Evolutionary conservation across 1,140 invertebrate species (phyloP), one percentile per base, ranked within the genome.

Genomic region (Pogonomyrmex barbatus): DNA sequence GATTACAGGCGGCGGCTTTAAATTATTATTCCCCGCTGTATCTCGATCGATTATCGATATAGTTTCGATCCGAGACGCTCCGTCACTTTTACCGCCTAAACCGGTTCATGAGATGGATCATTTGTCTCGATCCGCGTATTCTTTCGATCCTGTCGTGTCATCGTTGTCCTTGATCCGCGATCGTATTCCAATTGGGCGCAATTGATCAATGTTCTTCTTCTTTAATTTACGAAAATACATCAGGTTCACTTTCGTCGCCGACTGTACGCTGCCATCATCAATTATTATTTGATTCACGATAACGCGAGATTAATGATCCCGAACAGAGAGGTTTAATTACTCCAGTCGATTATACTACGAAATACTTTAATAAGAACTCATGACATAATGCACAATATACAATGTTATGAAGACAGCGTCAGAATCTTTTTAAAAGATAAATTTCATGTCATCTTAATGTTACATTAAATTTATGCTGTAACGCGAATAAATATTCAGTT

Each of bases 91-190:
- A 89, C 87, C 73, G 87, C 65, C 76, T 39, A 63, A 92, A 93
- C 93, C 92, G 92, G 93, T 93, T 93, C 87, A 76, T 36, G n/a
- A 39, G 73, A 79, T 47, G 52, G 88, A 92, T 93, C 90, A 89
- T 93, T 92, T 91, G 93, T 91, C 89, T 87, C 83, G 89, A 90
- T 91, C 89, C 87, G 81, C 68, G 88, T 88, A 84, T 86, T 87
- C 63, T 47, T 9, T 14, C 62, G 86, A 85, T 92, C 89, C 75
- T 5, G 75, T 84, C 71, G 24, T 83, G 36, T 89, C 89, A 75
- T 85, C 83, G 70, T 82, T 88, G 89, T 81, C 91, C 92, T 93
- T 93, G 92, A 93, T 93, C 91, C 89, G 52, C 86, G 87, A 91
- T 92, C 91, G 86, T 58, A 73, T 73, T 89, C 90, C 71, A 88